These are phyloP conservation scores for Chrysina gloriosa DNA, from an alignment of 2,888 invertebrate genomes.

Conservation along the genomic window DNA sequence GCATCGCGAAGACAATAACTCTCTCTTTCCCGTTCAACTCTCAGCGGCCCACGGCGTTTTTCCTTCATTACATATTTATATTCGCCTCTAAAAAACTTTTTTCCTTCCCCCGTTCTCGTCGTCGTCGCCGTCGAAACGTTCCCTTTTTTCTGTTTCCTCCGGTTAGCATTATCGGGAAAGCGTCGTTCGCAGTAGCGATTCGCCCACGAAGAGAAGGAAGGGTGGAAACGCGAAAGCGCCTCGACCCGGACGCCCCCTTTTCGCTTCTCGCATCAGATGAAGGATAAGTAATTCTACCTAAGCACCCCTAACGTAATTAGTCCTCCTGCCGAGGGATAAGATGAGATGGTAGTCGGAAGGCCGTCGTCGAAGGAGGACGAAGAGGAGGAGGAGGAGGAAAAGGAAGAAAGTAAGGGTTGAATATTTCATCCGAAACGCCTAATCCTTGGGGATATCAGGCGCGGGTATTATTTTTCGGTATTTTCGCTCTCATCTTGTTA, in stretches of 20 bases:
- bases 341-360: too few species aligned
- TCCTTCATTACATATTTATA: neutral
- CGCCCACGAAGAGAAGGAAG: neutral
- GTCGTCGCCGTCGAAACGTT: neutral
- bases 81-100: neutral
- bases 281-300: neutral
- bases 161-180: neutral
- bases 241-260: neutral
- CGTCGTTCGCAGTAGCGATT: neutral
- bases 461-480: too few species aligned
- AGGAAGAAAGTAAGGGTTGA: too few species aligned
- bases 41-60: too few species aligned
- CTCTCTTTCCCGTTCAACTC: too few species aligned
- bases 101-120: neutral
- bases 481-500: too few species aligned
- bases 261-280: neutral
- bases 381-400: too few species aligned
- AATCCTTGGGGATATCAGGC: too few species aligned
- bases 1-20: too few species aligned
- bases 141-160: too few species aligned
- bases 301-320: neutral
- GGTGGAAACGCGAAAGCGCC: neutral
- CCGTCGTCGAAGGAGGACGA: too few species aligned
- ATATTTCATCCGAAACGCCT: too few species aligned
- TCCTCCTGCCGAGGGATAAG: neutral